Evolutionary conservation across 1,140 invertebrate species (phyloP), one percentile per base, ranked within the genome.

Genomic region (Drosophila repleta): DNA sequence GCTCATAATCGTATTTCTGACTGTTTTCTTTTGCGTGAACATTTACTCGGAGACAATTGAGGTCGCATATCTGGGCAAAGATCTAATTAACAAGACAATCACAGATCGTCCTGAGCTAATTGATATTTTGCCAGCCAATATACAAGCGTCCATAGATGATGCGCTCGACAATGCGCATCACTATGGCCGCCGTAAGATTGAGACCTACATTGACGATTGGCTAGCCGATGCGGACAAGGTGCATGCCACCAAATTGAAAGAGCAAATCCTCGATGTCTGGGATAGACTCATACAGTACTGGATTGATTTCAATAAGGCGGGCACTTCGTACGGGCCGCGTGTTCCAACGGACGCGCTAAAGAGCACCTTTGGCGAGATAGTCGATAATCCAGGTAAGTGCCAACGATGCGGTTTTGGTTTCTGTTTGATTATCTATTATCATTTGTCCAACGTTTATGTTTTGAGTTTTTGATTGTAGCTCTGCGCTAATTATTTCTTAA

Each of bases 31-130:
- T 78, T 90, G 83, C 85, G 88, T 92, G 7, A 92, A 99, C 96
- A 95, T 99, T 62, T 99, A 99, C 91, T 96, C 96, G 13, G 98
- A 99, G 93, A 97, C 97, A 18, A 96, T 99, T 90, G 97, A 98
- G 83, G 93, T 99, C 24, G 94, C 99, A 18, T 96, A 97, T 92
- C 94, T 99, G 43, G 96, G 95, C 21, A 96, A 96, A 53, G 97
- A 97, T 92, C 93, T 99, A 11, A 94, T 99, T 10, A 99, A 99
- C 93, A 95, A 95, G 76, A 98, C 97, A 10, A 94, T 98, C 20
- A 96, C 96, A 10, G 95, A 97, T 91, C 96, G 98, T 93, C 96
- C 97, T 24, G 97, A 98, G 85, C 93, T 97, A 58, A 93, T 96
- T 60, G 94, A 95, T 56, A 93, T 96, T 61, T 91, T 96, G 61